These are phyloP conservation scores for Drosophila repletoides DNA, from an alignment of 1,140 invertebrate species.

Conservation along the genomic window DNA sequence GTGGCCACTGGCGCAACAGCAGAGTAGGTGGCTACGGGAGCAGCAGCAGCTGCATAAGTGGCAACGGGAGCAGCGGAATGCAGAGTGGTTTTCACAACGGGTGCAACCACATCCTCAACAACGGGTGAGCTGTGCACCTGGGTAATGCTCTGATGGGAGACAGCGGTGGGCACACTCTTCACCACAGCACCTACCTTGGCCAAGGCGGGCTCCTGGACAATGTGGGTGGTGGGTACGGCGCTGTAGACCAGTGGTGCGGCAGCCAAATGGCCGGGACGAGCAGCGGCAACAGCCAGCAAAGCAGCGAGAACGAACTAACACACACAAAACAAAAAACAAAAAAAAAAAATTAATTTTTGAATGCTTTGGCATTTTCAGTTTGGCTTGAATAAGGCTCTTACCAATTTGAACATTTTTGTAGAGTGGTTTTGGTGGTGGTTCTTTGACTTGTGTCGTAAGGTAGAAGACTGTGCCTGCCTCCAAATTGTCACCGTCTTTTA, in stretches of 20 bases:
- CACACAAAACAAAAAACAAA: too few relatives aligned
- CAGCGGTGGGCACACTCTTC: conserved; percentile 81
- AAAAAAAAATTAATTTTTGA: background rate
- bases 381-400: conserved; percentile 53
- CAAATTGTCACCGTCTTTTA: conserved; percentile 62
- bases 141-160: conserved; percentile 83
- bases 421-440: conserved; percentile 23
- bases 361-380: background rate
- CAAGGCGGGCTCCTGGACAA: conserved; percentile 62
- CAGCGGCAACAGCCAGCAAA: conserved; percentile 84
- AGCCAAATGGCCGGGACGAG: conserved; percentile 82
- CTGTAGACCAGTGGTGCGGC: conserved; percentile 61
- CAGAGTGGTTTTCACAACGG: conserved; percentile 64
- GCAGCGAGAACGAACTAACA: conserved; percentile 85
- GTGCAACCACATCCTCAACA: conserved; percentile 69
- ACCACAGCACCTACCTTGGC: conserved; percentile 74
- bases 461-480: conserved; percentile 52
- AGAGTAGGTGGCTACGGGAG: conserved; percentile 38
- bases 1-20: conserved; percentile 31
- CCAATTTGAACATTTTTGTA: conserved; percentile 83
- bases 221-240: conserved; percentile 46
- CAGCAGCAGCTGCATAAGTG: conserved; percentile 24
- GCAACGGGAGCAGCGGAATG: conserved; percentile 48
- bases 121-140: conserved; percentile 68
- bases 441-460: conserved; percentile 61